These are phyloP conservation scores for Elaphurus davidianus DNA, from an alignment of 2,113 vertebrate species.

Conservation along the genomic window DNA sequence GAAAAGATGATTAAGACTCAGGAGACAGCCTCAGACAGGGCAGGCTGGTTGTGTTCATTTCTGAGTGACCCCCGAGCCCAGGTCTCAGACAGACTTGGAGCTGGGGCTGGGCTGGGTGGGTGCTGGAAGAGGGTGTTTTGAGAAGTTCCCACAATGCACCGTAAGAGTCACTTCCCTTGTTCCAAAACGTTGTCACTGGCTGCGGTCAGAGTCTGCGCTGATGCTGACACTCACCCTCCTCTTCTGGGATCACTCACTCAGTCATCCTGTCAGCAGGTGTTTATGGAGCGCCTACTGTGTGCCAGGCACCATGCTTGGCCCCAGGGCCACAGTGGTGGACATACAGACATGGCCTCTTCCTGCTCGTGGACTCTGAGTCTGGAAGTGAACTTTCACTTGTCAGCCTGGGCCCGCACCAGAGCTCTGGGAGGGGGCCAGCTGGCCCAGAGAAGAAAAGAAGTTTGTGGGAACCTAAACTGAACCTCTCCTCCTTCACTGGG, in stretches of 20 bases:
- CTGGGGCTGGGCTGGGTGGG: background rate
- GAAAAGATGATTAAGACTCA: background rate
- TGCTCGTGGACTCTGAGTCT: background rate
- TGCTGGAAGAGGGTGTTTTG: background rate
- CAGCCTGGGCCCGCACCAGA: background rate
- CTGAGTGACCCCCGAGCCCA: background rate
- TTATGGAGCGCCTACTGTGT: background rate
- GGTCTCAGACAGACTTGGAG: background rate
- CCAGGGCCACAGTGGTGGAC: too few relatives aligned
- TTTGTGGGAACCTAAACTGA: background rate
- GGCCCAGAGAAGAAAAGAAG: background rate
- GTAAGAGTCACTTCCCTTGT: background rate
- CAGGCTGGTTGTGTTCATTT: background rate
- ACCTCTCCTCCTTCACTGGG: background rate
- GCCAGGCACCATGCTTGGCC: background rate
- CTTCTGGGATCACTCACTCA: background rate
- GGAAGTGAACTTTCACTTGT: background rate
- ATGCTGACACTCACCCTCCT: background rate
- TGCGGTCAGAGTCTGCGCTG: background rate
- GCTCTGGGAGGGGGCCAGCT: background rate
- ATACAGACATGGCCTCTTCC: background rate
- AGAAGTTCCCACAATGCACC: background rate
- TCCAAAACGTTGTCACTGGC: background rate
- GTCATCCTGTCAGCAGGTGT: background rate
- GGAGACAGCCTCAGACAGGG: background rate